Percentiles rank a stretch among this genome's conserved stretches.
Conservation (phyloP, 92 coral and sea anemone genomes). For the Porites cylindrica region DNA sequence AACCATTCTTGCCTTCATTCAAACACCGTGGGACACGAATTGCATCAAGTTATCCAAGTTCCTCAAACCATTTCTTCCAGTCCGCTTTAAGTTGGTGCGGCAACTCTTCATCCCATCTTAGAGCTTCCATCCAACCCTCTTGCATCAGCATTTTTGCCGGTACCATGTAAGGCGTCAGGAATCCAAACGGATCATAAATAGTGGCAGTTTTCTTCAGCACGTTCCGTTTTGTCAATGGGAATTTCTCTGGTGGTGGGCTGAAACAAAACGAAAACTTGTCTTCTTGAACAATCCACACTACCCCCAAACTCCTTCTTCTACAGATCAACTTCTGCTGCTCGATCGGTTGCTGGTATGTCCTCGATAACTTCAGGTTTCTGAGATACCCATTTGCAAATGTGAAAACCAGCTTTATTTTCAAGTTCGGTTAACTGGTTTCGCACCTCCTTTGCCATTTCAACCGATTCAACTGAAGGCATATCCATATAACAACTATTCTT, state of each 20-base stretch:
- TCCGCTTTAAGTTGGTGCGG: conserved; percentile 14
- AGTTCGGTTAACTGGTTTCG: conserved; percentile 59
- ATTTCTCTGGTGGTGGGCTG: conserved; percentile 47
- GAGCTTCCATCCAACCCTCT: conserved; percentile 38
- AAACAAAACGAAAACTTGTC: conserved; percentile 62
- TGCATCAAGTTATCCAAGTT: conserved; percentile 24
- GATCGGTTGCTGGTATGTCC: conserved; percentile 46
- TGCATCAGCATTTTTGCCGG: conserved; percentile 32
- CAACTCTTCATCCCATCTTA: conserved; percentile 36
- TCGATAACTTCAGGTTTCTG: conserved; percentile 46
- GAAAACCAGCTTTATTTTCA: conserved; percentile 67
- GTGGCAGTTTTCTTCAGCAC: conserved; percentile 55
- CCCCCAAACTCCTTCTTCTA: conserved; percentile 59
- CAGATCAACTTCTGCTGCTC: conserved; percentile 60
- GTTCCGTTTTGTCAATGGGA: conserved; percentile 54
- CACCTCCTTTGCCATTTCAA: conserved; percentile 2
- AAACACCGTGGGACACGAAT: conserved; percentile 43
- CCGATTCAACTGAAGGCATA: conserved; percentile 67
- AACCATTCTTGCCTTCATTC: conserved; percentile 2
- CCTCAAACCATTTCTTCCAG: conserved; percentile 32
- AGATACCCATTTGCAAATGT: conserved; percentile 71
- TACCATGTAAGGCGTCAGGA: conserved; percentile 36
- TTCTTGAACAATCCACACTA: conserved; percentile 63
- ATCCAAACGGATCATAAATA: conserved; percentile 50
- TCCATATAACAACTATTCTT: conserved; percentile 71